phyloP scores from a whole-genome alignment of 2,113 vertebrate species.

The Turnix velox region DNA sequence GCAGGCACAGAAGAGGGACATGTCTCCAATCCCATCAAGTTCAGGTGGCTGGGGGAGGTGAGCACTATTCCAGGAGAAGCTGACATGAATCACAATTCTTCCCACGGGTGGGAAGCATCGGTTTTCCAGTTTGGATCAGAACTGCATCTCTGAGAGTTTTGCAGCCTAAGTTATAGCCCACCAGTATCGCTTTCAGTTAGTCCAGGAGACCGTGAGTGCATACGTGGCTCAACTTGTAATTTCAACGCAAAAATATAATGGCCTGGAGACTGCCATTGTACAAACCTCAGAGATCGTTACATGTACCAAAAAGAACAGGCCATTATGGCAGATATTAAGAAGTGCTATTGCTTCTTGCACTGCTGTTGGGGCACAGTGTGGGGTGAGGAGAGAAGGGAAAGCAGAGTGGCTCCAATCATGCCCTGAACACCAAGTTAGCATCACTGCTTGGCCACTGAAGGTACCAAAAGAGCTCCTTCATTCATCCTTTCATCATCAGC shows the following conservation, averaged over 20 bases:
- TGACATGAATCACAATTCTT: not conserved
- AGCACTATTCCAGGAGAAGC: not conserved
- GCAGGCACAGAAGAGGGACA: not conserved
- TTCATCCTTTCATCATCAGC: not conserved
- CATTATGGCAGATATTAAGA: fast-evolving
- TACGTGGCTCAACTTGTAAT: too few species aligned
- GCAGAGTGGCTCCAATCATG: fast-evolving
- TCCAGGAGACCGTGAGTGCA: not conserved
- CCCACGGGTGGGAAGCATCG: not conserved
- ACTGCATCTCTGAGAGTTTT: not conserved
- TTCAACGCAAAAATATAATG: not conserved
- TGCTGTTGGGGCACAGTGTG: fast-evolving
- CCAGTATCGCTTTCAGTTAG: not conserved
- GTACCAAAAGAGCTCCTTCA: not conserved
- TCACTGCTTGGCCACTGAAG: not conserved
- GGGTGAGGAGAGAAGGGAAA: not conserved
- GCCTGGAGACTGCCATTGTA: not conserved
- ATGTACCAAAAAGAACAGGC: not conserved
- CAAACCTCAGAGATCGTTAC: fast-evolving
- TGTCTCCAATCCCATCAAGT: not conserved
- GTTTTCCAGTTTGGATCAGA: not conserved
- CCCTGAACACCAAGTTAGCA: fast-evolving
- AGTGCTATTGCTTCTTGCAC: not conserved
- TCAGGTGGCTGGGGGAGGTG: fast-evolving
- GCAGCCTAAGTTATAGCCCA: not conserved